phyloP scores from a whole-genome alignment of 2,888 invertebrate species.

The Eustalomyia histrio region DNA sequence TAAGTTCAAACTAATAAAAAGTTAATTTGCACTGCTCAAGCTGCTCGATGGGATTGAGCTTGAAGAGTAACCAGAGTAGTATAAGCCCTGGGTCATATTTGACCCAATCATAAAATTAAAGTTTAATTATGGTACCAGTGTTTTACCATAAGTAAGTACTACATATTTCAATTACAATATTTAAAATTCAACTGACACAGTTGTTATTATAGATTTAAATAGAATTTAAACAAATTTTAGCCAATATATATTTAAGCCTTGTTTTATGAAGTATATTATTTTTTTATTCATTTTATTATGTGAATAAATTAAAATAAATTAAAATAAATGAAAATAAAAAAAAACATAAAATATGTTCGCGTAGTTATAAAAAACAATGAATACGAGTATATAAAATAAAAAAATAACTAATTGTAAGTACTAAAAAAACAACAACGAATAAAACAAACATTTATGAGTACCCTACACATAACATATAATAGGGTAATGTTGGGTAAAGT shows the following conservation, averaged over 20 bases:
- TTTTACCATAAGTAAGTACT: too few relatives aligned
- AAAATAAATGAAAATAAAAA: neutral
- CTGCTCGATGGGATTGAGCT: too few relatives aligned
- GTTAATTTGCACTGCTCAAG: too few relatives aligned
- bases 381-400: too few relatives aligned
- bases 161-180: neutral
- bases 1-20: too few relatives aligned
- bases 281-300: neutral
- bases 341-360: slow-evolving; percentile 1
- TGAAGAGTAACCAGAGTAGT: too few relatives aligned
- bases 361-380: neutral
- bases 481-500: too few relatives aligned
- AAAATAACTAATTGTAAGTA: neutral
- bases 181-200: slow-evolving; percentile 4
- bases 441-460: neutral
- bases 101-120: too few relatives aligned
- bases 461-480: neutral
- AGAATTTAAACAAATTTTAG: neutral
- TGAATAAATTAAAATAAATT: slow-evolving; percentile 8
- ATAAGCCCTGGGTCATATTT: too few relatives aligned
- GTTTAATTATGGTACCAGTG: too few relatives aligned
- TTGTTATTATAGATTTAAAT: neutral
- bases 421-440: neutral
- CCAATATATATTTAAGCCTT: slow-evolving; percentile 4
- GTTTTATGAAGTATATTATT: neutral